Evolutionary conservation across 2,888 invertebrate species (phyloP), one percentile per base, ranked within the genome.

Genomic region (Acleris emargana): DNA sequence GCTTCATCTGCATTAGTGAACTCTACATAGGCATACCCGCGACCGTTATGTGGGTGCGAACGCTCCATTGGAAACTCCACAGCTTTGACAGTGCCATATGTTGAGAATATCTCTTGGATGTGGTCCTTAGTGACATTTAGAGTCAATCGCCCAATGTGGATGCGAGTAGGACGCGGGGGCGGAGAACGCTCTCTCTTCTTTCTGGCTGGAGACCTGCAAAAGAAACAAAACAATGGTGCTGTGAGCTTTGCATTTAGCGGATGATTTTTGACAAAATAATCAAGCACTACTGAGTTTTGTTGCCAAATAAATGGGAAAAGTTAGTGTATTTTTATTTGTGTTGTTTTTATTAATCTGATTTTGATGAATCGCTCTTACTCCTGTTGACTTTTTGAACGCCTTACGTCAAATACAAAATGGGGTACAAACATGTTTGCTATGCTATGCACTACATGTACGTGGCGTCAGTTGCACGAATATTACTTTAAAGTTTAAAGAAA

Each of bases 11-110:
- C 94, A 62, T 95, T 97, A 72, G 95, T 96, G 88, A 97, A 99
- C 80, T 99, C 99, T 2, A 99, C 97, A 85, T 99, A 99, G 13
- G 98, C 98, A 87, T 97, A 97, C 1, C 99, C 98, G 32, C 97
- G 94, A n/a, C 97, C 97, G 73, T 97, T 94, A 80, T 97, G 96
- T 0, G 96, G 95, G 86, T 99, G 99, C 62, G 96, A 93, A 71
- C 98, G 95, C 79, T 99, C 99, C 69, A 94, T 93, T 0, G 97
- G 97, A 82, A 98, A 97, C 80, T 99, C 99, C 0, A 99, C 95
- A 77, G 94, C 93, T 86, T 98, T 98, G 1, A 99, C 95, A 60
- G 94, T 94, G 16, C 97, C 97, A 77, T 97, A 97, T 9, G 95
- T 95, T n/a, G 96, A 95, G 82, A 99, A 99, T 77, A 99, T 98